These are phyloP conservation scores for Frankliniella fusca DNA, from an alignment of 2,888 invertebrate species.

Conservation along the genomic window DNA sequence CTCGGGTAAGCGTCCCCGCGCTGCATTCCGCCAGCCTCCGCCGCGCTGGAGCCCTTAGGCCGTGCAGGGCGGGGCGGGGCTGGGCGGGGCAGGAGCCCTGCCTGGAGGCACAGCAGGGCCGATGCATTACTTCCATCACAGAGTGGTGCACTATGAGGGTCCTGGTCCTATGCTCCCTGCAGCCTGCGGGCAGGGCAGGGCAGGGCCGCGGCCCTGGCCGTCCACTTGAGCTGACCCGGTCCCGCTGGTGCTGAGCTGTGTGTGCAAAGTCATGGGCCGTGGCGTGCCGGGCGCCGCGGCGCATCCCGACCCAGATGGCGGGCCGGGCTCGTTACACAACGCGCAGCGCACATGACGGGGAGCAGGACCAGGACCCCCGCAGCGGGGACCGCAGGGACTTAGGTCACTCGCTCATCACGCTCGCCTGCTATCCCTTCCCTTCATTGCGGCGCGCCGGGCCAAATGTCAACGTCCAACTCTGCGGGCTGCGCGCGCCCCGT, in stretches of 20 bases:
- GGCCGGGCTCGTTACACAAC: background rate
- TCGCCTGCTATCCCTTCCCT: background rate
- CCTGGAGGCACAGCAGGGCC: background rate
- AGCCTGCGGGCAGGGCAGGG: background rate
- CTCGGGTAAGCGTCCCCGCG: background rate
- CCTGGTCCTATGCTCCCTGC: background rate
- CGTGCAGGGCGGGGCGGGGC: background rate
- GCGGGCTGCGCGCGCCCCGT: conserved; percentile 38
- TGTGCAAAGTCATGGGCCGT: background rate
- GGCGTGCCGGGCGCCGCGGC: background rate
- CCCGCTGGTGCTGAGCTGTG: no score
- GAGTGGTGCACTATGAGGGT: background rate
- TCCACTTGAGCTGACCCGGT: background rate
- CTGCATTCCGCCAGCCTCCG: background rate
- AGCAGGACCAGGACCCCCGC: background rate
- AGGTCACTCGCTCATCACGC: conserved; percentile 32
- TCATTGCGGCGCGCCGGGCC: conserved; percentile 34
- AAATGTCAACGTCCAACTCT: conserved; percentile 47
- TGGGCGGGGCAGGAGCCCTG: background rate
- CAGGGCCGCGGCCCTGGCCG: background rate
- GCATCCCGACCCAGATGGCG: no score
- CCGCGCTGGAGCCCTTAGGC: background rate
- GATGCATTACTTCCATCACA: no score
- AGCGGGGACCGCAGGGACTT: background rate
- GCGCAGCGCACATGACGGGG: background rate